Conservation (phyloP, 2,113 vertebrate species). For the Vulpes vulpes region DNA sequence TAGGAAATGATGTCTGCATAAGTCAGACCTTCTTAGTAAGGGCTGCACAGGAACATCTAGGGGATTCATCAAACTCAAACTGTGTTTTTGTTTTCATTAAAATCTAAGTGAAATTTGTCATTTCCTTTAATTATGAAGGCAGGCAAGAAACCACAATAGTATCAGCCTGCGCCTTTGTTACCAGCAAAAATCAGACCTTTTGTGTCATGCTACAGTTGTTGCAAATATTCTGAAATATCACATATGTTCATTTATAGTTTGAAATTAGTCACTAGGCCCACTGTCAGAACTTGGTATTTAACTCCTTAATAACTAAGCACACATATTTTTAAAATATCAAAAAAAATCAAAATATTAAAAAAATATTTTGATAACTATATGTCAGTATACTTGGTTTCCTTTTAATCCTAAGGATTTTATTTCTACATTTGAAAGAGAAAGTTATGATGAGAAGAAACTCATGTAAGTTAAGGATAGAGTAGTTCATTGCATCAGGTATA, state of each 20-base stretch:
- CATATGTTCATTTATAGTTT: background rate
- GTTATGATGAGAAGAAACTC: background rate
- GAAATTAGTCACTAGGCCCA: background rate
- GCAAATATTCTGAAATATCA: background rate
- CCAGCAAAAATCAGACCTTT: constrained; percentile 26
- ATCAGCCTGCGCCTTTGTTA: background rate
- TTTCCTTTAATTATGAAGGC: constrained; percentile 37
- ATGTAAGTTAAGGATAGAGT: background rate
- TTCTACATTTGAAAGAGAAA: background rate
- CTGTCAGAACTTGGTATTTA: background rate
- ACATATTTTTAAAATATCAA: background rate
- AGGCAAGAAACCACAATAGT: background rate
- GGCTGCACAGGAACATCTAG: background rate
- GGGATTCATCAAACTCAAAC: background rate
- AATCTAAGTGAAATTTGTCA: background rate
- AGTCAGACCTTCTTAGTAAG: background rate
- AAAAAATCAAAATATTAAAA: background rate
- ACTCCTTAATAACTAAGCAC: background rate
- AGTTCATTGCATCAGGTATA: background rate
- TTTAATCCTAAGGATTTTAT: background rate
- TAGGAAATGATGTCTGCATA: background rate
- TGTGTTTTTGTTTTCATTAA: background rate
- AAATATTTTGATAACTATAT: background rate
- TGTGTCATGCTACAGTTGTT: background rate
- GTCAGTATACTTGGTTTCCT: background rate